Conservation (phyloP, 2,113 vertebrate genomes). For the Ivindomyrus marchei region DNA sequence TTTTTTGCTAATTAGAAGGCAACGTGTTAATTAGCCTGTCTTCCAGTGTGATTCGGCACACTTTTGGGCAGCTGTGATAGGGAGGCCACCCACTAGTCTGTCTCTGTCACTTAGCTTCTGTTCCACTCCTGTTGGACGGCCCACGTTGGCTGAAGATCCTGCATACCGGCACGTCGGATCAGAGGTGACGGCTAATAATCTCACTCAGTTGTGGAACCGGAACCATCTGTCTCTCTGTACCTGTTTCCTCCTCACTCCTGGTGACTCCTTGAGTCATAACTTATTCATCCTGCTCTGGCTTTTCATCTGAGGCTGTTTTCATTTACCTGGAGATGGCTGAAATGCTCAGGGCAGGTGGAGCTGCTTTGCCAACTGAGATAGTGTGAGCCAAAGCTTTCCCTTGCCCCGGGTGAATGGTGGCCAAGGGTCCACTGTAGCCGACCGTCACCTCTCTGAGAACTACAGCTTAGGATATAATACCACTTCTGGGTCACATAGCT, state of each 20-base stretch:
- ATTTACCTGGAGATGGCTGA: background rate
- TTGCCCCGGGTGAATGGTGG: background rate
- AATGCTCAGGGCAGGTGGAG: background rate
- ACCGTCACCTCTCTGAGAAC: background rate
- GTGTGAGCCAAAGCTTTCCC: background rate
- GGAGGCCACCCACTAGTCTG: conserved; percentile 24
- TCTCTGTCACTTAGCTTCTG: conserved; percentile 33
- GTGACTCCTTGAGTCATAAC: background rate
- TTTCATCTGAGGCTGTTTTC: background rate
- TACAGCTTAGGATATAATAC: background rate
- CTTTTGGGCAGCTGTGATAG: conserved; percentile 12
- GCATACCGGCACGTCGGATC: conserved; percentile 22
- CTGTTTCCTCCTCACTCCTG: conserved; percentile 23
- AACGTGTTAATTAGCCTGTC: conserved; percentile 27
- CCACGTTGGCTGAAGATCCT: conserved; percentile 14
- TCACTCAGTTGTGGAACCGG: conserved; percentile 24
- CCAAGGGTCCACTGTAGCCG: background rate
- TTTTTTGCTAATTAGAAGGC: conserved; percentile 25
- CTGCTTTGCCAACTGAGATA: background rate
- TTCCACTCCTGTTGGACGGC: conserved; percentile 22
- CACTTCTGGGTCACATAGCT: background rate
- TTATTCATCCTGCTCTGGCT: conserved; percentile 11
- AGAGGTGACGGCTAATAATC: conserved; percentile 35
- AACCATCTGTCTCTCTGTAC: conserved; percentile 35
- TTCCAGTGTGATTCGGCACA: conserved; percentile 17